Conservation (phyloP, 2,113 vertebrate genomes). For the zebrafish (Danio rerio) region DNA sequence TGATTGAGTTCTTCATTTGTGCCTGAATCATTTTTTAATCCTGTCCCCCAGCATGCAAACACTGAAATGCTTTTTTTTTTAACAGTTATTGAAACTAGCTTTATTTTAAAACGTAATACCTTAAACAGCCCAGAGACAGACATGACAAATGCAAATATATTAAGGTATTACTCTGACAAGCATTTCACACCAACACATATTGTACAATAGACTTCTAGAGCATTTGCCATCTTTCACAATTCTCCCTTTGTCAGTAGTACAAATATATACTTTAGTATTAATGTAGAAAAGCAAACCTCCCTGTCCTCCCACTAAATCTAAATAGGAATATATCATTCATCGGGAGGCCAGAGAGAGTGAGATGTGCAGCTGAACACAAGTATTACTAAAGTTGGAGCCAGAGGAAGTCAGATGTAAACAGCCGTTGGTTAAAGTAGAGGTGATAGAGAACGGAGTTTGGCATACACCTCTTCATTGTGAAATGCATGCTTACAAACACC, state of each 20-base stretch:
- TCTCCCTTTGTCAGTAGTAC: conserved; percentile 30
- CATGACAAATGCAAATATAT: conserved; percentile 42
- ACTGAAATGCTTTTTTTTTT: background rate
- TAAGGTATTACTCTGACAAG: conserved; percentile 13
- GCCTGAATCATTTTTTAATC: conserved; percentile 2
- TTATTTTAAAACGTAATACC: conserved; percentile 64
- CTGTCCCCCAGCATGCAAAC: background rate
- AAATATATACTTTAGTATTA: conserved; percentile 55
- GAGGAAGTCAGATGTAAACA: conserved; percentile 30
- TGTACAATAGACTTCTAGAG: background rate
- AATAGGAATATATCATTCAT: conserved; percentile 15
- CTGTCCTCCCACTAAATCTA: conserved; percentile 7
- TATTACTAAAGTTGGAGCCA: conserved; percentile 9
- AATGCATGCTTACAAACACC: conserved; percentile 48
- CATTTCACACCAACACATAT: conserved; percentile 36
- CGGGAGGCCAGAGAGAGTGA: background rate
- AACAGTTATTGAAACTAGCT: conserved; percentile 65
- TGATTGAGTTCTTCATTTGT: background rate
- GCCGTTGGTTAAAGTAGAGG: conserved; percentile 24
- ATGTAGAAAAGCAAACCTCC: conserved; percentile 50
- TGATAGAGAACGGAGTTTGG: conserved; percentile 31
- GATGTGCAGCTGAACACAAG: conserved; percentile 3
- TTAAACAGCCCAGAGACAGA: conserved; percentile 57
- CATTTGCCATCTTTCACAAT: background rate
- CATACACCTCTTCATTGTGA: conserved; percentile 35